Base-by-base conservation (phyloP, 2,888 invertebrate genomes). In the Limnephilus marmoratus region DNA sequence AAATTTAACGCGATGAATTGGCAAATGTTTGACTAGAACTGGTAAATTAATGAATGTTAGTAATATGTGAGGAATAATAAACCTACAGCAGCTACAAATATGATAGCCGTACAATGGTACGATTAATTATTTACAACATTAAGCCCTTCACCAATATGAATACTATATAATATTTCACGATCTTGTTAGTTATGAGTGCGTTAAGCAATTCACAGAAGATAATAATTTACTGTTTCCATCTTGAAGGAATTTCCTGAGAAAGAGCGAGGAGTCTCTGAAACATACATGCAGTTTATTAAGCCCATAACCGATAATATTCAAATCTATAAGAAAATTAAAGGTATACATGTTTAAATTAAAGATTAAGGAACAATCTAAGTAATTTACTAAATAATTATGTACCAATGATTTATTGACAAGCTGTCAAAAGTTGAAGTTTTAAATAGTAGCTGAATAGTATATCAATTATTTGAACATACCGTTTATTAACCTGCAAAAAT, bases 281-380 rank as follows among this genome's bases (percentile, higher is more conserved):
- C 93, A 93, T 93, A 93, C 93, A 93, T 93, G 93, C 93, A 91
- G 29, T 80, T 93, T 87, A 81, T 91, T 92, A 53, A 92, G 90
- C 92, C 92, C 92, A 91, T 81, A 92, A 92, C 92, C 92, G 81
- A 41, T 81, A 91, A 68, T 24, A 49, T 80, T 83, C 41, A 45
- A 86, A 41, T 41, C 45, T 86, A 45, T 86, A 24, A 15, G 37
- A 29, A 86, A n/a, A 83, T 83, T 85, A n/a, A 34, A 31, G 31
- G 41, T 31, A 68, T 68, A 82, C 49, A 83, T 53, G 81, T 90
- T 90, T 90, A 90, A 41, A 41, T 81, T 90, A n/a, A 81, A 81
- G 90, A 90, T 18, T 87, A n/a, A n/a, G 53, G 24, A 80, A 89
- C 81, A 37, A 85, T 68, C 45, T 12, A 90, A 83, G 49, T 49